Evolutionary conservation across 1,140 invertebrate genomes (phyloP).

Genomic region (Adoxophyes honmai): DNA sequence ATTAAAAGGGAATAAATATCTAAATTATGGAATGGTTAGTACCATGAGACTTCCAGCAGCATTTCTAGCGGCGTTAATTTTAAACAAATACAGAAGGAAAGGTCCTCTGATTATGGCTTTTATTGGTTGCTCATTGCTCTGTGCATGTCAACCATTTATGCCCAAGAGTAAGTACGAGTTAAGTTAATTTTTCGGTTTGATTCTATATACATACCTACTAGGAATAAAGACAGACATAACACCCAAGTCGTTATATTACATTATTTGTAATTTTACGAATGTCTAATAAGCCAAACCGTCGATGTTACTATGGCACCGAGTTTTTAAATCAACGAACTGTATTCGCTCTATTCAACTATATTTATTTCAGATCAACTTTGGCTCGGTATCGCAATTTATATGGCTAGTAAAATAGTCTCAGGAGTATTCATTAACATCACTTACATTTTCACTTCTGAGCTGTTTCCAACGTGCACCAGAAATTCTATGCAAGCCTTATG

Average conservation of each 20-base stretch:
- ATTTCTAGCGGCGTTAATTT: constrained; percentile 56
- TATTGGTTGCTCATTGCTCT: neutral
- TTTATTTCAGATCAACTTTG: constrained; percentile 6
- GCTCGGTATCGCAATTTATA: constrained; percentile 45
- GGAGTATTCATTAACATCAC: constrained; percentile 73
- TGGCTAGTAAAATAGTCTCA: constrained; percentile 79
- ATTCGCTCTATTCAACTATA: neutral
- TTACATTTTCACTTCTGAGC: constrained; percentile 80
- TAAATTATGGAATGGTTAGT: constrained; percentile 80
- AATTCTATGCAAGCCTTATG: constrained; percentile 78
- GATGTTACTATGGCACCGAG: neutral
- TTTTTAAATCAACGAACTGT: too few species aligned
- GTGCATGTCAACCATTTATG: constrained; percentile 17
- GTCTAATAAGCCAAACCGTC: too few species aligned
- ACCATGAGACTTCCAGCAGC: constrained; percentile 82
- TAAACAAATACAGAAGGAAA: constrained; percentile 1
- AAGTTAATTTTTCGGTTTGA: neutral
- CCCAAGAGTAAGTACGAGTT: constrained; percentile 7
- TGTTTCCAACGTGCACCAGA: constrained; percentile 80
- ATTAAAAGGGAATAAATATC: constrained; percentile 80
- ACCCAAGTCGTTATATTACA: too few species aligned
- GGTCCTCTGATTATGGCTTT: constrained; percentile 2
- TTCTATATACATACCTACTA: too few species aligned
- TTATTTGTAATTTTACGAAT: too few species aligned
- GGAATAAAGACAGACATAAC: too few species aligned